Evolutionary conservation across 2,113 vertebrate species (phyloP).

Genomic region (Ciconia stormi): DNA sequence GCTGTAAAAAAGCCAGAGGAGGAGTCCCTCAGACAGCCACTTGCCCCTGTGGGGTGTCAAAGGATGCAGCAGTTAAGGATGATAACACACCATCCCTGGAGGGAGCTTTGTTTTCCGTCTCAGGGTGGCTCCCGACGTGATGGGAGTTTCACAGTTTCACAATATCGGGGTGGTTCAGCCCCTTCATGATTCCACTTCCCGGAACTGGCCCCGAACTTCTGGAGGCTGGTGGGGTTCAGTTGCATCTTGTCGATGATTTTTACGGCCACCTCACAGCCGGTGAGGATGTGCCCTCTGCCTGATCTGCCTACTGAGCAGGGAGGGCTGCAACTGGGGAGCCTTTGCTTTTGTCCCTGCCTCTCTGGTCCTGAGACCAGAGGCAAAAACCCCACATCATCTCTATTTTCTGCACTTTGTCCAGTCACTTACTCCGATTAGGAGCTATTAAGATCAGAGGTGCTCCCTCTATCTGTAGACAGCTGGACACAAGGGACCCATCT

Average conservation of each 20-base stretch:
- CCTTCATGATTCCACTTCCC: neutral
- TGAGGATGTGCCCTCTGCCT: neutral
- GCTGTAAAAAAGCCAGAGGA: neutral
- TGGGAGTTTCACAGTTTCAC: neutral
- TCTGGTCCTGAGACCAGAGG: neutral
- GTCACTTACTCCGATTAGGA: neutral
- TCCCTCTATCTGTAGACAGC: neutral
- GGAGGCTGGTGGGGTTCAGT: slow-evolving; percentile 73
- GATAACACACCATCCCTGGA: neutral
- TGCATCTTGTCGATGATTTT: slow-evolving; percentile 48
- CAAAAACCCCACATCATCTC: neutral
- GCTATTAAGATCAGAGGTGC: neutral
- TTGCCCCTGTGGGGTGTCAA: neutral
- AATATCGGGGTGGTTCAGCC: neutral
- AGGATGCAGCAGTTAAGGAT: neutral
- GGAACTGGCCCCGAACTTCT: slow-evolving; percentile 59
- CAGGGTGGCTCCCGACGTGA: neutral
- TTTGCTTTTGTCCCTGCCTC: neutral
- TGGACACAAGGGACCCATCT: neutral
- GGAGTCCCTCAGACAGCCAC: neutral
- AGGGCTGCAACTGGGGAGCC: neutral
- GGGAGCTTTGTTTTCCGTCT: neutral
- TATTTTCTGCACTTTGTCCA: neutral
- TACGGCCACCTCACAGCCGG: slow-evolving; percentile 74
- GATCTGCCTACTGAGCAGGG: accelerated